phyloP scores from a whole-genome alignment of 2,797 vertebrate species.

The Rhodeus uyekii region DNA sequence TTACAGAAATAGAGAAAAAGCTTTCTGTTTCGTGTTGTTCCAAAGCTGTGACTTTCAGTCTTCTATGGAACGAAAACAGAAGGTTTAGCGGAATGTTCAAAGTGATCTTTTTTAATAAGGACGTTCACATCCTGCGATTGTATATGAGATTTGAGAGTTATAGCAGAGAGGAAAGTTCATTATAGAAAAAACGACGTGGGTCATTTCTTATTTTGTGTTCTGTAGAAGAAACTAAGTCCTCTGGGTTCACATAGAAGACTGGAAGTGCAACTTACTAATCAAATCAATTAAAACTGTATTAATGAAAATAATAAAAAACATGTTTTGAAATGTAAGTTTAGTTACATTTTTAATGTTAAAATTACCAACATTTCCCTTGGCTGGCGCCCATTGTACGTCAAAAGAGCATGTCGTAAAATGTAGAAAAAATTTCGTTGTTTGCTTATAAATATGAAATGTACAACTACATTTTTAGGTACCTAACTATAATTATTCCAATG shows the following conservation, averaged over 20 bases:
- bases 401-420: background rate
- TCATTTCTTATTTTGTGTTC: background rate
- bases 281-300: too few species aligned
- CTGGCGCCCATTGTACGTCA: background rate
- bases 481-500: too few species aligned
- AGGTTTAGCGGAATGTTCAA: background rate
- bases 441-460: background rate
- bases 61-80: background rate
- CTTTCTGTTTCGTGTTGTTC: background rate
- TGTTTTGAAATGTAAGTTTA: too few species aligned
- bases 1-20: background rate
- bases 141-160: background rate
- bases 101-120: background rate
- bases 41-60: background rate
- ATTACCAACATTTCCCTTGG: too few species aligned
- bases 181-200: background rate
- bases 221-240: too few species aligned
- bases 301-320: too few species aligned
- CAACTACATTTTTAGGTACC: background rate
- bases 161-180: background rate
- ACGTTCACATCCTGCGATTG: background rate
- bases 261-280: too few species aligned
- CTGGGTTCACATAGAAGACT: too few species aligned
- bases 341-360: too few species aligned
- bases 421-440: background rate